These are phyloP conservation scores for Calameuta pallipes DNA, from an alignment of 2,888 invertebrate genomes.

Conservation along the genomic window DNA sequence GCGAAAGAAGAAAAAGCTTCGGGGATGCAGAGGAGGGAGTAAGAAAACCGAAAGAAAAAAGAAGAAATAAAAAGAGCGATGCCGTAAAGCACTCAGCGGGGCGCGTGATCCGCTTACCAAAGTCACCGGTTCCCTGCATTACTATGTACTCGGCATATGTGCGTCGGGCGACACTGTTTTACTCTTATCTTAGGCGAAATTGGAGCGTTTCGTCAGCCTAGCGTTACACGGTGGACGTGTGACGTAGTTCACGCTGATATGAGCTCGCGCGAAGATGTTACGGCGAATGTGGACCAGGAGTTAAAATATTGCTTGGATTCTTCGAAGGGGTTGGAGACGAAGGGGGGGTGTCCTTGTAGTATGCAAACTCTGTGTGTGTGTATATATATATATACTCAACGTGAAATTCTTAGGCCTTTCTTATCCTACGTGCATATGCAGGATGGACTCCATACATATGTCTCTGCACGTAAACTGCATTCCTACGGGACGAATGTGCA, in stretches of 20 bases:
- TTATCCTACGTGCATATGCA: not conserved
- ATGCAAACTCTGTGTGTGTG: no score
- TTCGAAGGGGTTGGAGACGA: no score
- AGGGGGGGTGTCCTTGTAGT: no score
- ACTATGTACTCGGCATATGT: not conserved
- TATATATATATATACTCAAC: not conserved
- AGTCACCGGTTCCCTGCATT: slow-evolving; percentile 38
- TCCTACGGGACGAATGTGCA: slow-evolving; percentile 38
- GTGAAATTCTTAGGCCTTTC: not conserved
- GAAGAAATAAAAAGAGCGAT: slow-evolving; percentile 51
- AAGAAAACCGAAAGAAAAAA: slow-evolving; percentile 27
- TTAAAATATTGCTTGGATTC: not conserved
- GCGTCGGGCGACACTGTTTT: slow-evolving; percentile 5
- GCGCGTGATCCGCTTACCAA: slow-evolving; percentile 64
- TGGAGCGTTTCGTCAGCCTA: slow-evolving; percentile 13
- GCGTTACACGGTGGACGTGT: not conserved
- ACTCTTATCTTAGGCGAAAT: slow-evolving; percentile 10
- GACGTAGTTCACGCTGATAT: no score
- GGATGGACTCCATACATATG: not conserved
- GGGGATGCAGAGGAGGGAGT: slow-evolving; percentile 21
- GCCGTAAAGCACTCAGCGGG: slow-evolving; percentile 64
- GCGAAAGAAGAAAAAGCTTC: slow-evolving; percentile 13
- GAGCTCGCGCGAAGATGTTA: not conserved
- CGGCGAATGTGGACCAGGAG: not conserved
- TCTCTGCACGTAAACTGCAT: slow-evolving; percentile 23